Evolutionary conservation across 2,888 invertebrate genomes (phyloP).

Genomic region (Philonicus albiceps): DNA sequence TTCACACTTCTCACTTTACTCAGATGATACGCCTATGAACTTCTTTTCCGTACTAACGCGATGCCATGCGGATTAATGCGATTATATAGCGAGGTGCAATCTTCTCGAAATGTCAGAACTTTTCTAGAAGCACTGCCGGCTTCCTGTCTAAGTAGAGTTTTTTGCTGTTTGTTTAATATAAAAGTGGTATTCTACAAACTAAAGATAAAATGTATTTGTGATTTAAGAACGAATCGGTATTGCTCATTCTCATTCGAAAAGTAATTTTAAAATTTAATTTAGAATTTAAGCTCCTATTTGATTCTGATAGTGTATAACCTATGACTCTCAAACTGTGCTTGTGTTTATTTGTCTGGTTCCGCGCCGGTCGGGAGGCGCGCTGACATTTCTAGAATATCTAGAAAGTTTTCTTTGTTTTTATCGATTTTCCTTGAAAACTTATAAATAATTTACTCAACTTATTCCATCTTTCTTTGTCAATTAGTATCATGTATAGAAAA

Average conservation of each 20-base stretch:
- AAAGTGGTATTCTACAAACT: neutral
- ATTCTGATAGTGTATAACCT: neutral
- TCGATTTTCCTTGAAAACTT: neutral
- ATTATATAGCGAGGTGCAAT: slow-evolving; percentile 53
- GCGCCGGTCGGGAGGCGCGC: too few species aligned
- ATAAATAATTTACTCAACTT: neutral
- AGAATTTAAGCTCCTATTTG: neutral
- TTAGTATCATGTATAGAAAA: neutral
- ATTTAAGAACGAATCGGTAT: neutral
- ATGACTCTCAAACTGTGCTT: neutral
- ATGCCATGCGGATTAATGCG: slow-evolving; percentile 43
- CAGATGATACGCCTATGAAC: neutral
- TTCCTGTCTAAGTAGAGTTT: neutral
- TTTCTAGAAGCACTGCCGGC: slow-evolving; percentile 52
- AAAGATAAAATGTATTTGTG: neutral
- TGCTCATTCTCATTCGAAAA: neutral
- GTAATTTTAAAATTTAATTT: neutral
- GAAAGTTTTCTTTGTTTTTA: neutral
- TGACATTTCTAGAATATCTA: neutral
- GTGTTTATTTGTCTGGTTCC: neutral
- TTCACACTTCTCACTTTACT: neutral
- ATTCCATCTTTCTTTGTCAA: neutral
- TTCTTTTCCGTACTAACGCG: slow-evolving; percentile 43
- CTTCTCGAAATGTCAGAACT: slow-evolving; percentile 55
- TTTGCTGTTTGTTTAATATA: neutral